Conservation (phyloP, 2,113 vertebrate species). For the Acrocephalus arundinaceus region DNA sequence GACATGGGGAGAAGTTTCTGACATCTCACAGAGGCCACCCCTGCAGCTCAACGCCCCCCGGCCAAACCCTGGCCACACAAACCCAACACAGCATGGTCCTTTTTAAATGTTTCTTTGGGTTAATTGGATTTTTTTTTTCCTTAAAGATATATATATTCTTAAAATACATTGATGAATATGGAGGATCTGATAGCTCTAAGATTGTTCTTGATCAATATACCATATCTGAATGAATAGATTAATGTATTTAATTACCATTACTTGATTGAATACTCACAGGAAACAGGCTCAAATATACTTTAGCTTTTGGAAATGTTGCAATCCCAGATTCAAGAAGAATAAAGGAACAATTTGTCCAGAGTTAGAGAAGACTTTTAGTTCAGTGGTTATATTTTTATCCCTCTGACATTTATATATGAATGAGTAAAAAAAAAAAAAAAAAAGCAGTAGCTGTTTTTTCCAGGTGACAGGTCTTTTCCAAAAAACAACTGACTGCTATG, state of each 20-base stretch:
- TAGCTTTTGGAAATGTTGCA: background rate
- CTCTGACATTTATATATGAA: constrained; percentile 12
- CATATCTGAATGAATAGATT: background rate
- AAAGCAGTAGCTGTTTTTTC: background rate
- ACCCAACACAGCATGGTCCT: background rate
- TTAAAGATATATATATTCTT: background rate
- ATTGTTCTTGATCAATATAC: background rate
- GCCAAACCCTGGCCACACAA: accelerated
- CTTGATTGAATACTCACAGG: background rate
- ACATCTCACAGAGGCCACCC: background rate
- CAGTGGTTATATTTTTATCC: background rate
- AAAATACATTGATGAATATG: background rate
- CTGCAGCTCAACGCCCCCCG: accelerated
- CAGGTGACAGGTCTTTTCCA: background rate
- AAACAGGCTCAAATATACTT: background rate
- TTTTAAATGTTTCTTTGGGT: background rate
- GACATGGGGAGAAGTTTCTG: background rate
- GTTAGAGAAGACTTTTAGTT: background rate
- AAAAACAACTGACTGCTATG: background rate
- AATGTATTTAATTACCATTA: background rate
- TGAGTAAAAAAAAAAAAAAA: background rate
- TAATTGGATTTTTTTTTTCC: background rate
- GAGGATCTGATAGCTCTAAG: background rate
- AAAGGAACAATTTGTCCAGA: background rate
- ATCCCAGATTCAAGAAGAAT: background rate